phyloP scores from a whole-genome alignment of 2,113 vertebrate species.

The Labeo rohita region DNA sequence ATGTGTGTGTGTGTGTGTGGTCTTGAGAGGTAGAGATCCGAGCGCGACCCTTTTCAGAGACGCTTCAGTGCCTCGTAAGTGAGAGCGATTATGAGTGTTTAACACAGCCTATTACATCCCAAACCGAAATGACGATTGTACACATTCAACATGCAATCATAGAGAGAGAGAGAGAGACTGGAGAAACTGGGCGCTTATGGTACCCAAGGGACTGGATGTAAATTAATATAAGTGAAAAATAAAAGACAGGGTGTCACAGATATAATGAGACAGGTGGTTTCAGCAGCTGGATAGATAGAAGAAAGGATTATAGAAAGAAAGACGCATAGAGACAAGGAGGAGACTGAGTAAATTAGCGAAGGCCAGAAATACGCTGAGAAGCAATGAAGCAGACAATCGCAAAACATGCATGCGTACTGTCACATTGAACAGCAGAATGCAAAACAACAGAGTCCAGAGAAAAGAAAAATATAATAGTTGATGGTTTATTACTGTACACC shows the following conservation, averaged over 20 bases:
- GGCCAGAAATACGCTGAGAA: slow-evolving; percentile 15
- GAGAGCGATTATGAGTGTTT: slow-evolving; percentile 51
- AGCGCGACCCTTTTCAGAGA: slow-evolving; percentile 18
- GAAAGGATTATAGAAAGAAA: slow-evolving; percentile 50
- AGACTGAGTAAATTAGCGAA: slow-evolving; percentile 39
- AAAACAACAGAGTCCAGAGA: slow-evolving; percentile 1
- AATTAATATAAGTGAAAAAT: slow-evolving; percentile 60
- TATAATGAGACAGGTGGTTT: slow-evolving; percentile 79
- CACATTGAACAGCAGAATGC: not conserved
- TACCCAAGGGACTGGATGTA: slow-evolving; percentile 36
- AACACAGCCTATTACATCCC: slow-evolving; percentile 51
- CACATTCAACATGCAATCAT: slow-evolving; percentile 43
- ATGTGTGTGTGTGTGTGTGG: slow-evolving; percentile 12
- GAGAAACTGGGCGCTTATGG: slow-evolving; percentile 15
- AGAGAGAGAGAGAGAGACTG: slow-evolving; percentile 36
- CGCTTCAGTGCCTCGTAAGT: slow-evolving; percentile 43
- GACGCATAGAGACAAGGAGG: slow-evolving; percentile 61
- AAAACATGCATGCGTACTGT: not conserved
- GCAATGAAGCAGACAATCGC: not conserved
- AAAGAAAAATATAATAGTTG: not conserved
- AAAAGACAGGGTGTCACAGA: slow-evolving; percentile 71
- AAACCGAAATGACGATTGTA: slow-evolving; percentile 42
- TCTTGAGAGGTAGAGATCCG: slow-evolving; percentile 28
- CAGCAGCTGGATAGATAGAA: slow-evolving; percentile 73
- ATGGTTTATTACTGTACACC: not conserved